Conservation (phyloP, 2,113 vertebrate genomes). For the Pterophyllum scalare region DNA sequence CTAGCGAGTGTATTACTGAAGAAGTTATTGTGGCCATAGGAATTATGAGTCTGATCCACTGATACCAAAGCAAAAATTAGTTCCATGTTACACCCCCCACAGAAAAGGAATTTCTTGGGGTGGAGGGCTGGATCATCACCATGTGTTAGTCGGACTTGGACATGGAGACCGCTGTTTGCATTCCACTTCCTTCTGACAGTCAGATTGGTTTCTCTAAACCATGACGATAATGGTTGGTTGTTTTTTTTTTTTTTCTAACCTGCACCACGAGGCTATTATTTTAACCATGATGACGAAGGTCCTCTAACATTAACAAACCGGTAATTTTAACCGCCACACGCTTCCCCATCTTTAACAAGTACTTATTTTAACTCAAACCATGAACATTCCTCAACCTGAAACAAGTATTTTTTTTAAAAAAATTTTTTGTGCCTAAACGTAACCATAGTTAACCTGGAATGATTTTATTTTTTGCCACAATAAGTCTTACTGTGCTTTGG, state of each 20-base stretch:
- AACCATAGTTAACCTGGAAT: neutral
- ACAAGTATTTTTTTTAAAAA: neutral
- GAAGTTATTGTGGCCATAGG: no score
- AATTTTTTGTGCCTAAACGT: neutral
- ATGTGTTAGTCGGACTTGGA: neutral
- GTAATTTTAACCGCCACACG: slow-evolving; percentile 18
- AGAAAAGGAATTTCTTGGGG: neutral
- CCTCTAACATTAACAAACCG: neutral
- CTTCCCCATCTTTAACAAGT: neutral
- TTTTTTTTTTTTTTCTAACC: neutral
- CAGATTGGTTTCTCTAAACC: slow-evolving; percentile 4
- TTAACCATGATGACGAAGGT: slow-evolving; percentile 11
- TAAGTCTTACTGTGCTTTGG: no score
- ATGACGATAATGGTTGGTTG: neutral
- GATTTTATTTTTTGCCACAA: neutral
- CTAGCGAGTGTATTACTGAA: no score
- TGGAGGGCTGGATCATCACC: neutral
- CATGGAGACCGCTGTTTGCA: neutral
- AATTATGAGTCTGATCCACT: no score
- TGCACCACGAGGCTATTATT: slow-evolving; percentile 20
- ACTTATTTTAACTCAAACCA: accelerated
- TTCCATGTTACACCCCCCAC: neutral
- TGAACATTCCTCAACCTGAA: slow-evolving; percentile 1
- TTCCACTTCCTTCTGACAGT: slow-evolving; percentile 13
- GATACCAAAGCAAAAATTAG: neutral